Percentiles rank a stretch among this genome's conserved stretches.
These are phyloP conservation scores for Triops cancriformis DNA, from an alignment of 1,140 invertebrate genomes.

Conservation along the genomic window DNA sequence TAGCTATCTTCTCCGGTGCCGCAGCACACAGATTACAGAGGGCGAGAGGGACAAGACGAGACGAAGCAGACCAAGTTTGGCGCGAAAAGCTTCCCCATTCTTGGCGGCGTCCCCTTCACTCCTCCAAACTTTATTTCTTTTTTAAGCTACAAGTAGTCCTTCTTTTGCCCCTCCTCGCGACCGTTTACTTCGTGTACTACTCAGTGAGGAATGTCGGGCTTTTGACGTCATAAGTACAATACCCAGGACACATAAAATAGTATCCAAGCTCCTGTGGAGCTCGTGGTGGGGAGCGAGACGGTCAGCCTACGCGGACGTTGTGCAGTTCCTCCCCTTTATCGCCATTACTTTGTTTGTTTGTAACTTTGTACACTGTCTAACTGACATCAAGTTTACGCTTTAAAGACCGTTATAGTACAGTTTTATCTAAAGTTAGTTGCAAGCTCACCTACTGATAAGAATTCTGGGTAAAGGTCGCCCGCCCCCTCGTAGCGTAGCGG, in stretches of 20 bases:
- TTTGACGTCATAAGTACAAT: neutral
- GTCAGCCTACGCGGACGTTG: neutral
- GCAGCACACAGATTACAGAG: neutral
- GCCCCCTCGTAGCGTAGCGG: neutral
- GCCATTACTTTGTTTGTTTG: neutral
- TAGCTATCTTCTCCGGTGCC: neutral
- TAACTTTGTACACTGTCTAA: no score
- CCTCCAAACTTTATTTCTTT: constrained; percentile 1
- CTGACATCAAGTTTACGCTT: no score
- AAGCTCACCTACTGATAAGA: no score
- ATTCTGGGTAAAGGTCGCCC: neutral
- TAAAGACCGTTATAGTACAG: no score
- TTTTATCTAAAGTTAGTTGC: no score
- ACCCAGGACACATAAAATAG: neutral
- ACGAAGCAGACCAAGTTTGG: neutral
- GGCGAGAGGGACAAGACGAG: neutral
- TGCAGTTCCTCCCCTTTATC: neutral
- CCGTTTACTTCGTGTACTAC: neutral
- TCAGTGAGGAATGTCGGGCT: neutral
- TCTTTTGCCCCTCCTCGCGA: neutral
- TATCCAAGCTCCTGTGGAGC: neutral
- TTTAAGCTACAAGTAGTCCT: neutral
- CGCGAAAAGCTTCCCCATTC: neutral
- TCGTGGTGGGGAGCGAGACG: neutral
- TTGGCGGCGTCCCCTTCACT: neutral